Evolutionary conservation across 2,797 vertebrate species (phyloP).

Genomic region (Alca torda): DNA sequence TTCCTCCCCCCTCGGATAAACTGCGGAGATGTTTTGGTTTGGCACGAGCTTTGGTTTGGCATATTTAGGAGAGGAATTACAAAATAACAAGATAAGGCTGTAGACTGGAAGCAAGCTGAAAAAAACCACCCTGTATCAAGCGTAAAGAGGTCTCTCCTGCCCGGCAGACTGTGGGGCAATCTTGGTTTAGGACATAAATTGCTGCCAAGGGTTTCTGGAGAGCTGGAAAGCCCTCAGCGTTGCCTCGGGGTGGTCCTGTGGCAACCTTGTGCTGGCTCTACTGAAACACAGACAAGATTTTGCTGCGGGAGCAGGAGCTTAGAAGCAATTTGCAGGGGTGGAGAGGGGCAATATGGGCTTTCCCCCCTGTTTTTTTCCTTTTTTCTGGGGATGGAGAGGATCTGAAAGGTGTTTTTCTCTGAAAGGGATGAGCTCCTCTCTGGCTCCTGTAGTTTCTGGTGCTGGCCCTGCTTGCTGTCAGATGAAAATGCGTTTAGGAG

Average conservation of each 20-base stretch:
- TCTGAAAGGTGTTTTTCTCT: neutral
- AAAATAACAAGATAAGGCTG: constrained; percentile 55
- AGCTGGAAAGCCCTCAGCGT: neutral
- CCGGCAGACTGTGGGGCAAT: neutral
- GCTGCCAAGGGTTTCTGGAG: neutral
- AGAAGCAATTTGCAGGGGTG: neutral
- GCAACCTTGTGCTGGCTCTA: neutral
- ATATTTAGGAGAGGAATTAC: constrained; percentile 38
- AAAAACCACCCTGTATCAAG: neutral
- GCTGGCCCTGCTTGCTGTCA: neutral
- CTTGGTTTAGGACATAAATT: neutral
- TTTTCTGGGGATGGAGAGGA: neutral
- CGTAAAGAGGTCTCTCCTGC: neutral
- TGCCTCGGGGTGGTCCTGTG: neutral
- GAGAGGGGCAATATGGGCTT: neutral
- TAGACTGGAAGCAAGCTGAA: neutral
- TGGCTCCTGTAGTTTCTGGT: neutral
- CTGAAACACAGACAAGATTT: neutral
- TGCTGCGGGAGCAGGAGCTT: neutral
- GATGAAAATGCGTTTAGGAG: neutral
- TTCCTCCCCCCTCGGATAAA: constrained; percentile 3
- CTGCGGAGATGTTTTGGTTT: constrained; percentile 48
- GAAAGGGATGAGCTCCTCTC: neutral
- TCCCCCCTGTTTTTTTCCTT: neutral
- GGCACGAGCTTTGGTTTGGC: constrained; percentile 35